Conservation (phyloP, 2,113 vertebrate genomes). For the Chunga burmeisteri region DNA sequence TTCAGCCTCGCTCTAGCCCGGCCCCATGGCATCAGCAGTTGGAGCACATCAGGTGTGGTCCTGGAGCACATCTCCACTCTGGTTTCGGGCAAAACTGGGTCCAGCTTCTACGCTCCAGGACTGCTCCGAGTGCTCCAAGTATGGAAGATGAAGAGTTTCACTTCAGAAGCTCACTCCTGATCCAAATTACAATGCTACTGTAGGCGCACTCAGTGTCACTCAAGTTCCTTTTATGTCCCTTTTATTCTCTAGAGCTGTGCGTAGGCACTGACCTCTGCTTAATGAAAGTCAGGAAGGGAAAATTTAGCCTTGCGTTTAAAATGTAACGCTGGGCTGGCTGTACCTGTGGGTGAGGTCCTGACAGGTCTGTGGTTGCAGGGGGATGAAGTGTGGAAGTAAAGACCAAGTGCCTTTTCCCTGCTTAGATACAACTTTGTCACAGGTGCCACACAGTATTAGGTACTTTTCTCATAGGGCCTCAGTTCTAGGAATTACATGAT, state of each 20-base stretch:
- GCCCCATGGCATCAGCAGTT: not conserved
- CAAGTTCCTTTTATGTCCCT: not conserved
- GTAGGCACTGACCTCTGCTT: not conserved
- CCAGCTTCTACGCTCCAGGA: not conserved
- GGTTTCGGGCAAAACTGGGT: not conserved
- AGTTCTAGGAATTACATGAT: not conserved
- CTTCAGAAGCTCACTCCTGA: not conserved
- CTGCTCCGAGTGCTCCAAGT: not conserved
- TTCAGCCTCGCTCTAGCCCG: not conserved
- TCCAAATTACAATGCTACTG: not conserved
- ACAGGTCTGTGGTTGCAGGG: not conserved
- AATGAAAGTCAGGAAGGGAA: not conserved
- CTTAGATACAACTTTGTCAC: not conserved
- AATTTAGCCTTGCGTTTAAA: not conserved
- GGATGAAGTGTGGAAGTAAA: not conserved
- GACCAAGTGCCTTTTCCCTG: not conserved
- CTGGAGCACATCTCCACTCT: not conserved
- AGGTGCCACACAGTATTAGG: not conserved
- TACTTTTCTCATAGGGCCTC: not conserved
- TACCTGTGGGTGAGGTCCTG: not conserved
- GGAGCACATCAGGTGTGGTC: constrained; percentile 22
- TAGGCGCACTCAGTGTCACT: not conserved
- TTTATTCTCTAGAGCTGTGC: constrained; percentile 6
- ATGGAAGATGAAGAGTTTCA: not conserved
- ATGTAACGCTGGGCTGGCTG: not conserved